Evolutionary conservation across 1,140 invertebrate species (phyloP).

Genomic region (Ceratina calcarata): DNA sequence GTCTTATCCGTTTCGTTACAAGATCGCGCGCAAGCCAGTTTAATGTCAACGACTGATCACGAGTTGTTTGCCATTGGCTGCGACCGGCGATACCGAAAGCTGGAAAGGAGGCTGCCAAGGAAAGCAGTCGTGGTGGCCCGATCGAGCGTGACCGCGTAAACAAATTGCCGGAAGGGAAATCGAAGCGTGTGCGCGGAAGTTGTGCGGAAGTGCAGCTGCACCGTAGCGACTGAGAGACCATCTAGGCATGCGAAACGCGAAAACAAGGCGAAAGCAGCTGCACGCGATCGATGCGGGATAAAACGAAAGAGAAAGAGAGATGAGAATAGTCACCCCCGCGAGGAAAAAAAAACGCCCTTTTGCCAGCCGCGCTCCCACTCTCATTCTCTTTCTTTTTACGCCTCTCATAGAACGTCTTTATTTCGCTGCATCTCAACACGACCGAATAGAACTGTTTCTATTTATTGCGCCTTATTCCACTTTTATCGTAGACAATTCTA

Average conservation of each 20-base stretch:
- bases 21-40: no score
- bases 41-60: no score
- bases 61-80: not conserved
- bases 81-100: not conserved
- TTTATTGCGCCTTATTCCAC: no score
- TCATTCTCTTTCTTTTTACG: no score
- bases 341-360: not conserved
- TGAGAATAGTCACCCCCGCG: no score
- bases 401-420: not conserved
- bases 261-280: constrained; percentile 22
- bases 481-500: no score
- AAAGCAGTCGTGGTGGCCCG: not conserved
- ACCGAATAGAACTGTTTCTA: no score
- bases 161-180: constrained; percentile 2
- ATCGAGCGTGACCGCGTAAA: constrained; percentile 3
- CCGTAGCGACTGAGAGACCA: not conserved
- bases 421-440: not conserved
- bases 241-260: constrained; percentile 30
- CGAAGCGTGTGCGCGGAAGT: not conserved
- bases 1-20: no score
- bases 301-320: no score
- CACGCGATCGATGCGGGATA: constrained; percentile 17
- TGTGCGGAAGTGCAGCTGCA: constrained; percentile 16
- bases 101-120: not conserved
- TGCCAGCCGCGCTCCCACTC: no score